Conservation (phyloP, 2,888 invertebrate species). For the Athalia rosae region DNA sequence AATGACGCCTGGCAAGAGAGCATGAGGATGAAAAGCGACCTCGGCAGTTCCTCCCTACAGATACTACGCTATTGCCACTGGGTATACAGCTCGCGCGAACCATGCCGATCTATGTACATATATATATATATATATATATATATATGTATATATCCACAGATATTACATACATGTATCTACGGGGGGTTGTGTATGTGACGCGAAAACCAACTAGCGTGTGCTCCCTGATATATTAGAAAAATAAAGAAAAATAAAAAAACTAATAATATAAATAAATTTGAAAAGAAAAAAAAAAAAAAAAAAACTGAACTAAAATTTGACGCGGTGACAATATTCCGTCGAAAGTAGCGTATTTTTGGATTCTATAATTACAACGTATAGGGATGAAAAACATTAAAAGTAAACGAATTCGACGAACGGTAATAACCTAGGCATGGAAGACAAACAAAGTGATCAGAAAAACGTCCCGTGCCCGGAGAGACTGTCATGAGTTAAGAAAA, state of each 20-base stretch:
- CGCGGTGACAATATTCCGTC: too few species aligned
- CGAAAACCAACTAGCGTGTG: neutral
- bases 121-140: neutral
- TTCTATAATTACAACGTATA: too few species aligned
- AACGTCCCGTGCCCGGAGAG: neutral
- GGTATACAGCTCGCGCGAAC: neutral
- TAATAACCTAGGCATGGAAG: neutral
- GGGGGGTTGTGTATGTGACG: neutral
- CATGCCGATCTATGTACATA: neutral
- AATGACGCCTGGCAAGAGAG: slow-evolving; percentile 37
- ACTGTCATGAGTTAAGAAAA: too few species aligned
- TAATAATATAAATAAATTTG: too few species aligned
- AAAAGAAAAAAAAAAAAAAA: too few species aligned
- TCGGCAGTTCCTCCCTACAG: neutral
- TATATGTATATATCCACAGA: neutral
- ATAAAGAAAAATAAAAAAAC: too few species aligned
- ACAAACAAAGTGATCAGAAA: neutral
- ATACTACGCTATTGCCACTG: neutral
- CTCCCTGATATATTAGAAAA: too few species aligned
- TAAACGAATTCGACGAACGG: neutral
- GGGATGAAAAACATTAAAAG: too few species aligned
- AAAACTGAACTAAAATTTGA: too few species aligned
- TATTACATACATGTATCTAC: neutral
- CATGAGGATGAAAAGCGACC: slow-evolving; percentile 15
- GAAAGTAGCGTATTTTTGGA: too few species aligned